A percentile compares a stretch with the other conserved stretches of the same genome.
These are phyloP conservation scores for Herpailurus yagouaroundi DNA, from an alignment of 2,113 vertebrate genomes.

Conservation along the genomic window DNA sequence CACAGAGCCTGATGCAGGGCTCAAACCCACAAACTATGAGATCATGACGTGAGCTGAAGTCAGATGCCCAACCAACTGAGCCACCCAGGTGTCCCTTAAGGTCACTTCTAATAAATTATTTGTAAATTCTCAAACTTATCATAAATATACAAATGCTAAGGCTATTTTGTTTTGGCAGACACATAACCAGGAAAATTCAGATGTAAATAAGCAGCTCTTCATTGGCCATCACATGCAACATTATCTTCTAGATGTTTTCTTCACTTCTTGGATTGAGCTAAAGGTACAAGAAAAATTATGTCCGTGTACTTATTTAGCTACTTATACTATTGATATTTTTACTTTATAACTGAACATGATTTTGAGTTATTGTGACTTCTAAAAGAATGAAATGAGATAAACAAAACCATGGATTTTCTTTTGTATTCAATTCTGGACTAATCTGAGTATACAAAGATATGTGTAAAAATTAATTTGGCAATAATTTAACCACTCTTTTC, in stretches of 20 bases:
- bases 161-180: not conserved
- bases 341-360: not conserved
- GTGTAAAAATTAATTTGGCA: constrained; percentile 16
- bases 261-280: not conserved
- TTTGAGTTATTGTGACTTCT: constrained; percentile 22
- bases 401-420: not conserved
- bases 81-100: not conserved
- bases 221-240: not conserved
- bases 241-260: not conserved
- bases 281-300: not conserved
- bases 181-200: not conserved
- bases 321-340: not conserved
- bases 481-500: not conserved
- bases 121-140: not conserved
- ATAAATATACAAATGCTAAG: not conserved
- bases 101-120: not conserved
- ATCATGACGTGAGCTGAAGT: no score
- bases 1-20: no score
- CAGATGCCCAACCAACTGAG: no score
- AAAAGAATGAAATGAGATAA: constrained; percentile 44
- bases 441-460: not conserved
- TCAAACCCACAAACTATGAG: no score
- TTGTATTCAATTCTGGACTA: not conserved
- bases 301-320: not conserved
- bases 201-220: not conserved